These are phyloP conservation scores for Hypocryptadius cinnamomeus DNA, from an alignment of 2,113 vertebrate genomes.

Conservation along the genomic window DNA sequence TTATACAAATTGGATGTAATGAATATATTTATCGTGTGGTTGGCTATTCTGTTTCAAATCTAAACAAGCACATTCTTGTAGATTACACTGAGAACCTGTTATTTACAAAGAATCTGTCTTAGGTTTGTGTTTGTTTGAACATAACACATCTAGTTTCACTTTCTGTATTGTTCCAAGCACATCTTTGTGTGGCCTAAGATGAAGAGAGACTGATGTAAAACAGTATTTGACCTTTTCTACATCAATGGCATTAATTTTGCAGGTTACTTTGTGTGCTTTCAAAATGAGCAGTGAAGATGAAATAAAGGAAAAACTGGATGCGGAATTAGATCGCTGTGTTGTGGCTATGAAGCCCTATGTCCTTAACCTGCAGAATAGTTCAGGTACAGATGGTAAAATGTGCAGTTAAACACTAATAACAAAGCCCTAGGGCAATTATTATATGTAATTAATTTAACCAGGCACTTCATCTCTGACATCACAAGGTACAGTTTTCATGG, in stretches of 20 bases:
- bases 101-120: background rate
- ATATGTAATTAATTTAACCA: background rate
- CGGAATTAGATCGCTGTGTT: conserved; percentile 83
- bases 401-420: background rate
- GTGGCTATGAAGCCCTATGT: conserved; percentile 91
- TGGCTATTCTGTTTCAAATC: background rate
- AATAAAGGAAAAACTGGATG: conserved; percentile 78
- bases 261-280: background rate
- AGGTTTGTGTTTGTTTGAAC: background rate
- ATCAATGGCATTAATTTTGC: background rate
- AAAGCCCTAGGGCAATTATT: background rate
- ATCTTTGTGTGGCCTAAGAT: background rate
- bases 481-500: background rate
- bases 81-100: too few species aligned
- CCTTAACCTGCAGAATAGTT: conserved; percentile 75
- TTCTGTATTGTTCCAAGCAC: accelerated
- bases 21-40: background rate
- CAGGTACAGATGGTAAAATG: conserved; percentile 70
- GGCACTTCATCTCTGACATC: background rate
- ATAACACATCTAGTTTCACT: background rate
- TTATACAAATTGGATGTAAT: background rate
- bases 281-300: conserved; percentile 77
- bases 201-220: too few species aligned
- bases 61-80: background rate
- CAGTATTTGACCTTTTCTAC: background rate